These are phyloP conservation scores for Drosophila cardini DNA, from an alignment of 1,140 invertebrate species.

Conservation along the genomic window DNA sequence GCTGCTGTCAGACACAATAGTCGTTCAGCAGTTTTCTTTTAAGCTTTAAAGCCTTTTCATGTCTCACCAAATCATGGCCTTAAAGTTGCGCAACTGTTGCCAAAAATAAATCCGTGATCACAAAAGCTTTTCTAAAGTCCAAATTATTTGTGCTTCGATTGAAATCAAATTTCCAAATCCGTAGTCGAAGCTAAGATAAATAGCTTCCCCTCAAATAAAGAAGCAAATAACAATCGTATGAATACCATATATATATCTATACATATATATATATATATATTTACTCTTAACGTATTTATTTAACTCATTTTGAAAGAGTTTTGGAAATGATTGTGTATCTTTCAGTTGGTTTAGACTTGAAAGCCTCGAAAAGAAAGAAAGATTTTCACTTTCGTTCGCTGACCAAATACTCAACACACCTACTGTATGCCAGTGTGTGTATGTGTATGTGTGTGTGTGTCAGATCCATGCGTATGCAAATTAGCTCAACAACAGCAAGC, in stretches of 20 bases:
- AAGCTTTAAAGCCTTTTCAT: conserved; percentile 33
- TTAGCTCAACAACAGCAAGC: conserved; percentile 55
- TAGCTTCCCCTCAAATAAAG: conserved; percentile 28
- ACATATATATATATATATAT: background rate
- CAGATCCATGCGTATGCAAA: conserved; percentile 71
- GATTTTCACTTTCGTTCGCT: conserved; percentile 77
- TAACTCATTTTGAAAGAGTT: conserved; percentile 58
- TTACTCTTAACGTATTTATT: conserved; percentile 40
- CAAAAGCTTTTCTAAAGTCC: conserved; percentile 48
- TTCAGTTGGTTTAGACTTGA: conserved; percentile 57
- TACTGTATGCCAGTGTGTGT: background rate
- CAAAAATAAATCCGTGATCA: conserved; percentile 47
- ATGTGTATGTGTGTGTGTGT: background rate
- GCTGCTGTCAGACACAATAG: too few species aligned
- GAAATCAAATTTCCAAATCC: conserved; percentile 53
- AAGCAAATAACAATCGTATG: background rate
- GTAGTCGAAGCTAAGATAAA: conserved; percentile 22
- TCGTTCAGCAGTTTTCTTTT: too few species aligned
- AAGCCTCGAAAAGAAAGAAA: conserved; percentile 25
- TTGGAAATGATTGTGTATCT: conserved; percentile 60
- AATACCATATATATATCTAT: too few species aligned
- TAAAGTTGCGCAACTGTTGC: conserved; percentile 52
- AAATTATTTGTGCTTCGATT: conserved; percentile 59
- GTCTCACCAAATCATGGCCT: conserved; percentile 6
- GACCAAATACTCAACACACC: conserved; percentile 27